These are phyloP conservation scores for Pangasius mekongensis DNA, from an alignment of 2,797 vertebrate species.

Conservation along the genomic window DNA sequence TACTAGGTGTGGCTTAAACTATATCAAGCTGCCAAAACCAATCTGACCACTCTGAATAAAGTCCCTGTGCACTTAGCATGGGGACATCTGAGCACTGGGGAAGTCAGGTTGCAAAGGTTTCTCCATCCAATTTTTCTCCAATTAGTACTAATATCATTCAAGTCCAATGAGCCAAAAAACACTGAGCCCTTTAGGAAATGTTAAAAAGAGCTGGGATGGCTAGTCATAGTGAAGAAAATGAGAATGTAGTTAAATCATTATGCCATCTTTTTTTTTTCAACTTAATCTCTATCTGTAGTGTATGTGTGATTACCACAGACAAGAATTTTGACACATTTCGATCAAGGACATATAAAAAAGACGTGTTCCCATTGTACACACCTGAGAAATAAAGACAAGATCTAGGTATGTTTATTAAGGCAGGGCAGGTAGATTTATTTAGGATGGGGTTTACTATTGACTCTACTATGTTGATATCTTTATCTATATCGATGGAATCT, in stretches of 20 bases:
- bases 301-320: not conserved
- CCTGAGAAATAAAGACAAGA: not conserved
- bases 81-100: too few relatives aligned
- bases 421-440: not conserved
- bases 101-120: not conserved
- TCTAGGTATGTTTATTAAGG: not conserved
- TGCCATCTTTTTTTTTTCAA: not conserved
- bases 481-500: not conserved
- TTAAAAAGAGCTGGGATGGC: not conserved
- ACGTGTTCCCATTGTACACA: not conserved
- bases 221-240: not conserved
- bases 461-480: not conserved
- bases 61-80: not conserved
- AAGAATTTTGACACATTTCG: not conserved
- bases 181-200: not conserved
- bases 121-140: not conserved
- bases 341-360: not conserved
- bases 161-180: not conserved
- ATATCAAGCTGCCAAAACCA: slow-evolving; percentile 4
- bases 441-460: not conserved
- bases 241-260: not conserved
- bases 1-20: slow-evolving; percentile 10
- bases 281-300: too few relatives aligned
- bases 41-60: not conserved
- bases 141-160: not conserved